These are phyloP conservation scores for Solen grandis DNA, from an alignment of 1,140 invertebrate species.

Conservation along the genomic window DNA sequence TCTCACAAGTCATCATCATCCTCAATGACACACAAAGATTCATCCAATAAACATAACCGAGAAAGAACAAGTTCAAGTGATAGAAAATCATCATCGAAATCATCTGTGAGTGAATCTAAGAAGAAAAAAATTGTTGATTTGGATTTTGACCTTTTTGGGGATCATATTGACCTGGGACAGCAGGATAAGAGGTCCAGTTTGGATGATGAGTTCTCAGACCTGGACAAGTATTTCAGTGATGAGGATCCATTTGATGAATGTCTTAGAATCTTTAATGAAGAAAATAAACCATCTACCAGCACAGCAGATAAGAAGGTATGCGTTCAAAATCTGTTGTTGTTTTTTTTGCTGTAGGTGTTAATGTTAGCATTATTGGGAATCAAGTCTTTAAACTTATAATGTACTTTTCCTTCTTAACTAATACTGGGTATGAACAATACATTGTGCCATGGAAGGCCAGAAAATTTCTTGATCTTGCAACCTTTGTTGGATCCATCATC, in stretches of 20 bases:
- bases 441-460: too few species aligned
- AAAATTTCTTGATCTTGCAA: too few species aligned
- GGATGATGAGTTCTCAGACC: constrained; percentile 80
- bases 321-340: background rate
- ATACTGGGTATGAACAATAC: too few species aligned
- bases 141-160: constrained; percentile 71
- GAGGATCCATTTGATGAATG: constrained; percentile 87
- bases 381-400: too few species aligned
- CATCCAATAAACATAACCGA: background rate
- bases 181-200: background rate
- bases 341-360: too few species aligned
- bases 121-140: constrained; percentile 61
- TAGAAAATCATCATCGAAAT: constrained; percentile 29
- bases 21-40: background rate
- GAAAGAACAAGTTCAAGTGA: background rate
- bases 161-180: constrained; percentile 46
- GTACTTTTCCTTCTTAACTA: too few species aligned
- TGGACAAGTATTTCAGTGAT: constrained; percentile 82
- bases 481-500: too few species aligned
- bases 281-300: constrained; percentile 23
- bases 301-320: constrained; percentile 60
- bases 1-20: background rate
- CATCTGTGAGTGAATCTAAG: constrained; percentile 30
- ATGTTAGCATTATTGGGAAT: too few species aligned
- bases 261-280: constrained; percentile 87